Base-by-base conservation (phyloP, 2,797 vertebrate genomes). In the Lithobates sylvaticus region DNA sequence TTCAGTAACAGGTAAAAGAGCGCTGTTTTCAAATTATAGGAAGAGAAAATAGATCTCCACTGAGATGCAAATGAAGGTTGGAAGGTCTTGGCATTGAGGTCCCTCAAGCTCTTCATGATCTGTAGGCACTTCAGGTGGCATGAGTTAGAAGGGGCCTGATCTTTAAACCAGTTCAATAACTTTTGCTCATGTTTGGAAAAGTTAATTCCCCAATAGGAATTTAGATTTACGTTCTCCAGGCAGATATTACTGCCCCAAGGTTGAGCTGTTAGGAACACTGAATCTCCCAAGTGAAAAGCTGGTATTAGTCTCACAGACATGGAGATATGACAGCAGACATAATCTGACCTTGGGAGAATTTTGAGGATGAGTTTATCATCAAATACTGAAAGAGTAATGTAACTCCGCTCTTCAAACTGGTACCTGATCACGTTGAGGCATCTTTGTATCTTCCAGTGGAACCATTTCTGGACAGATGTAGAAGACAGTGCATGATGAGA, bases 291-390 rank as follows among this genome's bases (percentile, higher is more conserved):
- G 0, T 95, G 95, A 32, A 97, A 88, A 27, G 96, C 96, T 0
- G 96, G 96, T 88, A 96, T 94, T 84, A 97, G 95, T 16, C 95
- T 94, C 70, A 97, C 94, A 0, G 95, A 95, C 95, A 97, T 95
- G 81, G 96, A 96, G 70, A 97, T 95, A 89, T 96, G 96, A 88
- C 96, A 97, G 93, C 96, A 97, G 39, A 97, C 95, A 3, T 97
- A 96, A 89, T 97, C 96, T 0, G 95, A 96, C 88, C 95, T 93
- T 0, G 96, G 96, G 26, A 93, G 83, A 87, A 97, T 93, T 84
- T 92, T 95, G 54, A 97, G 93, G 10, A 92, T 91, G 15, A 96
- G 94, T 0, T 91, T 93, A 0, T 96, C 93, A 27, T 94, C 90
- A 0, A 81, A 90, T 0, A 93, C 91, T 16, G 92, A 91, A 47